phyloP scores from a whole-genome alignment of 2,888 invertebrate genomes.

The Aphrophora alni region DNA sequence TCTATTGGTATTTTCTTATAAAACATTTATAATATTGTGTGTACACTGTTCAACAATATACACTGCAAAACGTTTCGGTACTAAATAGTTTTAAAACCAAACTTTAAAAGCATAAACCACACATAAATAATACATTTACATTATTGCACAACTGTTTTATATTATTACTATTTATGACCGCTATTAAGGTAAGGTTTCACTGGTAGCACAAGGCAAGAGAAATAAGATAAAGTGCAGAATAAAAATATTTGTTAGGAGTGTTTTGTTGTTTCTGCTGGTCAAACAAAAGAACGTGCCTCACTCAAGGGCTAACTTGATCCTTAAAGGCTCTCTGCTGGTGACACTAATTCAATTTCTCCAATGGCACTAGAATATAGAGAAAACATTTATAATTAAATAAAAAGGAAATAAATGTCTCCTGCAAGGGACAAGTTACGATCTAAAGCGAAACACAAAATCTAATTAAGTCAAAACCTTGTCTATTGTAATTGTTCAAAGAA shows the following conservation, averaged over 20 bases:
- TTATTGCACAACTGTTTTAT: too few relatives aligned
- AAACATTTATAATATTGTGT: too few relatives aligned
- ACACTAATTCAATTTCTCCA: neutral
- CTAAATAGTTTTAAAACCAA: too few relatives aligned
- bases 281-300: neutral
- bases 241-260: neutral
- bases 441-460: neutral
- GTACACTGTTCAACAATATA: too few relatives aligned
- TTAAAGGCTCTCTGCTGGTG: conserved; percentile 3
- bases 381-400: conserved; percentile 4
- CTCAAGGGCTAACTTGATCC: conserved; percentile 6
- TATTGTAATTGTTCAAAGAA: neutral
- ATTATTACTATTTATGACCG: too few relatives aligned
- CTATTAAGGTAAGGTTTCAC: neutral
- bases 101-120: too few relatives aligned
- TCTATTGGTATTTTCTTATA: too few relatives aligned
- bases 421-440: neutral
- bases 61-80: too few relatives aligned
- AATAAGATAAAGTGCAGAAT: neutral
- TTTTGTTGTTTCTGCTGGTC: neutral
- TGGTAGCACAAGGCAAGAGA: neutral
- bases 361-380: neutral
- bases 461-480: neutral
- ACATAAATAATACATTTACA: too few relatives aligned
- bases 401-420: neutral